Evolutionary conservation across 2,888 invertebrate genomes (phyloP).

Genomic region (Acrobasis suavella): DNA sequence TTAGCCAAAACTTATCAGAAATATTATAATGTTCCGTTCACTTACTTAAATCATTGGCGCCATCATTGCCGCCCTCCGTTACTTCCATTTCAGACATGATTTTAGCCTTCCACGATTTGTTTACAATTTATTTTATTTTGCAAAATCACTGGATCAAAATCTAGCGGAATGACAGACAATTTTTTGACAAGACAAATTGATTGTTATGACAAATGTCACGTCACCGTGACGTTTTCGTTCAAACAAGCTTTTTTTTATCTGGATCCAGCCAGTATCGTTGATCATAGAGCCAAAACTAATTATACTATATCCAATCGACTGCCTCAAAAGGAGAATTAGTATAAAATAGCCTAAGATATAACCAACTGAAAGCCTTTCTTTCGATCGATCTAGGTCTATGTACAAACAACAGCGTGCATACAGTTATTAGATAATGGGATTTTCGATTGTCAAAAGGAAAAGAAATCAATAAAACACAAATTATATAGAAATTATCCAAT

Average conservation of each 20-base stretch:
- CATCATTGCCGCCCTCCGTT: conserved; percentile 62
- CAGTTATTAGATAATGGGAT: too few relatives aligned
- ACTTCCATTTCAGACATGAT: conserved; percentile 79
- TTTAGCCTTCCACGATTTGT: conserved; percentile 34
- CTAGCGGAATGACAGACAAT: conserved; percentile 49
- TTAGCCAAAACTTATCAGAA: not conserved
- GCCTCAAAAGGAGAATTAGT: too few relatives aligned
- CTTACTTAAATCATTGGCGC: conserved; percentile 74
- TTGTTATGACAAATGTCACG: not conserved
- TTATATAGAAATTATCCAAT: conserved; percentile 32
- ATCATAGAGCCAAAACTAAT: too few relatives aligned
- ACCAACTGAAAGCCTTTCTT: too few relatives aligned
- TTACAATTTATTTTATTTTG: conserved; percentile 25
- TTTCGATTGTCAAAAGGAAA: too few relatives aligned
- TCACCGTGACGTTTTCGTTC: conserved; percentile 14
- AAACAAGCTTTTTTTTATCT: not conserved
- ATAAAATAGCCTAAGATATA: conserved; percentile 6
- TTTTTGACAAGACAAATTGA: conserved; percentile 4
- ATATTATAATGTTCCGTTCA: conserved; percentile 23
- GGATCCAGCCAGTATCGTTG: too few relatives aligned
- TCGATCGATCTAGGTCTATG: too few relatives aligned
- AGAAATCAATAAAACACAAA: conserved; percentile 22
- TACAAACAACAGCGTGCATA: too few relatives aligned
- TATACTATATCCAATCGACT: too few relatives aligned
- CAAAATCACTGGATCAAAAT: conserved; percentile 31